These are phyloP conservation scores for Trichogramma dendrolimi DNA, from an alignment of 2,888 invertebrate genomes.

Conservation along the genomic window DNA sequence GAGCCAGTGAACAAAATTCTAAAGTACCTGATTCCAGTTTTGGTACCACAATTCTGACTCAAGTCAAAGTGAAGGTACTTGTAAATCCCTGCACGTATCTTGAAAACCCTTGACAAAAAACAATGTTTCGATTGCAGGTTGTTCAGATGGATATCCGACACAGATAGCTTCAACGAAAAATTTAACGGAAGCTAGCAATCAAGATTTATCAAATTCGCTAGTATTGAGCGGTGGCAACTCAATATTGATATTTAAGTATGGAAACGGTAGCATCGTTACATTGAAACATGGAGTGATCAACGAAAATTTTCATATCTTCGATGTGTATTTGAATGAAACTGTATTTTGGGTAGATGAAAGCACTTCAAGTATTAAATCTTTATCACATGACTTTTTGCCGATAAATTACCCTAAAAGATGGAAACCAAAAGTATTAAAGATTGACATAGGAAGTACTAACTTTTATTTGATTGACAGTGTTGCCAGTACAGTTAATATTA, in stretches of 20 bases:
- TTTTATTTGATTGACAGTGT: conserved; percentile 12
- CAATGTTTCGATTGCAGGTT: too few relatives aligned
- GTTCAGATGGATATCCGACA: too few relatives aligned
- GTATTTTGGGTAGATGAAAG: conserved; percentile 9
- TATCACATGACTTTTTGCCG: background rate
- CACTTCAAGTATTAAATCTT: background rate
- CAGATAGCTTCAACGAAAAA: too few relatives aligned
- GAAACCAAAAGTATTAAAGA: conserved; percentile 10
- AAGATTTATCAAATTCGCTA: conserved; percentile 4
- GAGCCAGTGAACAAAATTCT: too few relatives aligned
- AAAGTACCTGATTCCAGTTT: too few relatives aligned
- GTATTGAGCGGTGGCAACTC: background rate
- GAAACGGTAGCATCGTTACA: background rate
- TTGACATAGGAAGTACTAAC: conserved; percentile 16
- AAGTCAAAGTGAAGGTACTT: too few relatives aligned
- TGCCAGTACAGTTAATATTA: conserved; percentile 6
- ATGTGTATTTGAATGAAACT: conserved; percentile 4
- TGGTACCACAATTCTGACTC: too few relatives aligned
- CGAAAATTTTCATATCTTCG: background rate
- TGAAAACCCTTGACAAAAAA: too few relatives aligned
- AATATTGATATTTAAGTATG: conserved; percentile 5
- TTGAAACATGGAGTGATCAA: background rate
- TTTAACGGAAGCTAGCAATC: too few relatives aligned
- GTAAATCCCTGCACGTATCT: too few relatives aligned
- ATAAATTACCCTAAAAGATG: background rate